These are phyloP conservation scores for Pandemis cinnamomeana DNA, from an alignment of 2,888 invertebrate species.

Conservation along the genomic window DNA sequence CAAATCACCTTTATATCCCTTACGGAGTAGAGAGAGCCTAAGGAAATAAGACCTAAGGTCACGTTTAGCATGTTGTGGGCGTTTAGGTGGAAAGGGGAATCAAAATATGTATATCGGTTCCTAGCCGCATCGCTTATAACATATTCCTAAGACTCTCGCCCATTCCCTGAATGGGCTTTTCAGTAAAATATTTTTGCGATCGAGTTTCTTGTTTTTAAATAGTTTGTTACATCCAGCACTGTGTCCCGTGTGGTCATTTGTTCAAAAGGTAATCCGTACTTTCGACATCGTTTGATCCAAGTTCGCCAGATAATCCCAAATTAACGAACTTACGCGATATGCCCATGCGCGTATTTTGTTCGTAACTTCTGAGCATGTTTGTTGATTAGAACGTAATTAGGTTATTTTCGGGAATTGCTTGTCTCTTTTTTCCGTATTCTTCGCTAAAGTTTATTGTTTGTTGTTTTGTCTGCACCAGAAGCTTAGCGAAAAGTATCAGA, in stretches of 20 bases:
- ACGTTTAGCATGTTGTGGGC: too few relatives aligned
- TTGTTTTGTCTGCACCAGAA: neutral
- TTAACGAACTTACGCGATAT: constrained; percentile 31
- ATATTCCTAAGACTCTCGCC: too few relatives aligned
- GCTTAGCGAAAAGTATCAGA: neutral
- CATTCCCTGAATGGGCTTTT: too few relatives aligned
- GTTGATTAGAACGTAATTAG: constrained; percentile 30
- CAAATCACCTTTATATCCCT: too few relatives aligned
- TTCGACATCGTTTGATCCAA: constrained; percentile 32
- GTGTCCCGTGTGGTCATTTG: constrained; percentile 16
- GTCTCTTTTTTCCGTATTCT: neutral
- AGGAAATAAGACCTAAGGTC: too few relatives aligned
- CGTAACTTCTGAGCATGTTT: constrained; percentile 28
- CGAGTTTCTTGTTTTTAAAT: too few relatives aligned
- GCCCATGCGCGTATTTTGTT: constrained; percentile 30
- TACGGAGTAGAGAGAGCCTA: too few relatives aligned
- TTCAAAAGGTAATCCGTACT: constrained; percentile 33
- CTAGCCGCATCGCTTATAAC: too few relatives aligned
- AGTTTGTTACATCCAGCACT: neutral
- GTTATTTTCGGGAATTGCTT: constrained; percentile 22
- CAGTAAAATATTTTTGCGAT: too few relatives aligned
- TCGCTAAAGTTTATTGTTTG: neutral
- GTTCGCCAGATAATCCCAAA: constrained; percentile 37
- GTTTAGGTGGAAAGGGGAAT: too few relatives aligned
- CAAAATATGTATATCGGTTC: too few relatives aligned